Evolutionary conservation across 2,797 vertebrate species (phyloP).

Genomic region (Sebastes reedi): DNA sequence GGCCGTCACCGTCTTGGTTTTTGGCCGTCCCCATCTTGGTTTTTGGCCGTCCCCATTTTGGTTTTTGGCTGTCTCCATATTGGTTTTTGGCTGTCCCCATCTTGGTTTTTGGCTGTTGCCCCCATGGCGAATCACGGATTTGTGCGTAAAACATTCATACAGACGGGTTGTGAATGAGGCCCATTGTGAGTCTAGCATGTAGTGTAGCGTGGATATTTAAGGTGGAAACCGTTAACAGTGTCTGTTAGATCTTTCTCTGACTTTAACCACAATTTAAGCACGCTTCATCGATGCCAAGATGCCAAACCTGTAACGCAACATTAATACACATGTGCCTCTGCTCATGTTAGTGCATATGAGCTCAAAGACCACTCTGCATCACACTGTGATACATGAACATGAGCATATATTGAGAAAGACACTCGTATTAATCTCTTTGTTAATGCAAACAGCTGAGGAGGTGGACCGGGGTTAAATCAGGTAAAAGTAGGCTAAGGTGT

Average conservation of each 20-base stretch:
- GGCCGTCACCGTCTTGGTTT: too few relatives aligned
- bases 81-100: too few relatives aligned
- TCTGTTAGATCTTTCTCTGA: background rate
- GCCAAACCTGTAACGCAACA: background rate
- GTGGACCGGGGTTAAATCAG: background rate
- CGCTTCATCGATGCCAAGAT: background rate
- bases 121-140: too few relatives aligned
- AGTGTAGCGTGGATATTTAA: background rate
- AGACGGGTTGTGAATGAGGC: too few relatives aligned
- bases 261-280: background rate
- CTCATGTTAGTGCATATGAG: background rate
- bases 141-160: too few relatives aligned
- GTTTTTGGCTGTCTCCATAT: fast-evolving
- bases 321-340: background rate
- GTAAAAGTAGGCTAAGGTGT: background rate
- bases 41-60: fast-evolving
- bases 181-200: background rate
- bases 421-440: background rate
- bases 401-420: background rate
- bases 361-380: too few relatives aligned
- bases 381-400: background rate
- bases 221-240: background rate
- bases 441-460: background rate
- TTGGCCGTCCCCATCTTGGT: too few relatives aligned
- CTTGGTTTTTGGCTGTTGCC: fast-evolving